Base-by-base conservation (phyloP, 1,140 invertebrate species). In the Trichoplusia ni region DNA sequence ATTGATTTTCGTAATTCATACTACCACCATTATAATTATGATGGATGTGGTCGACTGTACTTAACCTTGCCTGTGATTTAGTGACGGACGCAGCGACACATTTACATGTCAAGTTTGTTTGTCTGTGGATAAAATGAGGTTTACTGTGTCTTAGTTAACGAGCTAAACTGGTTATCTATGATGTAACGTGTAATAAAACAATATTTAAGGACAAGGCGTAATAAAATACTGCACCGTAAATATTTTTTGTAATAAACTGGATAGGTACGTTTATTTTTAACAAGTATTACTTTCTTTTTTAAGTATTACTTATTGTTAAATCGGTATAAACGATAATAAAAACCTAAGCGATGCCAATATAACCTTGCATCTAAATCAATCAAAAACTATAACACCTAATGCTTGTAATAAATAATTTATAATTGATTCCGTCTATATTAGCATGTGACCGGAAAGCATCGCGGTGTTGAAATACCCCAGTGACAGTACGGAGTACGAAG, bases 51-150 rank as follows among this genome's bases (percentile, higher is more conserved):
- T n/a, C n/a, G n/a, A n/a, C n/a, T n/a, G n/a, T n/a, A n/a, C n/a
- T n/a, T n/a, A 49, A 35, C 64, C 49, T 67, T 67, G 38, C 11
- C 16, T 40, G 19, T 66, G 37, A 65, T 65, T 65, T 65, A 38
- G 27, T 33, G n/a, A 11, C 38, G 2, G 7, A 16, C 14, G 18
- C 38, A 40, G 18, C 6, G 4, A 9, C 16, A 31, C n/a, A 58
- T 58, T 58, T 31, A 58, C 37, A 44, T 58, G 42, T 56, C 40
- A 16, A 56, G 19, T 56, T 58, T 44, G 33, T 54, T 54, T 54
- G 54, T 31, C 42, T 58, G 11, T 13, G 25, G 21, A 21, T 58
- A 27, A 56, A 58, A 58, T 56, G 35, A 56, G 51, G 51, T 56
- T 27, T 40, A 27, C 8, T 11, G 9, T 5, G 11, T 27, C 0